A percentile compares a stretch with the other conserved stretches of the same genome.
These are phyloP conservation scores for Cuculus canorus DNA, from an alignment of 2,797 vertebrate genomes.

Conservation along the genomic window DNA sequence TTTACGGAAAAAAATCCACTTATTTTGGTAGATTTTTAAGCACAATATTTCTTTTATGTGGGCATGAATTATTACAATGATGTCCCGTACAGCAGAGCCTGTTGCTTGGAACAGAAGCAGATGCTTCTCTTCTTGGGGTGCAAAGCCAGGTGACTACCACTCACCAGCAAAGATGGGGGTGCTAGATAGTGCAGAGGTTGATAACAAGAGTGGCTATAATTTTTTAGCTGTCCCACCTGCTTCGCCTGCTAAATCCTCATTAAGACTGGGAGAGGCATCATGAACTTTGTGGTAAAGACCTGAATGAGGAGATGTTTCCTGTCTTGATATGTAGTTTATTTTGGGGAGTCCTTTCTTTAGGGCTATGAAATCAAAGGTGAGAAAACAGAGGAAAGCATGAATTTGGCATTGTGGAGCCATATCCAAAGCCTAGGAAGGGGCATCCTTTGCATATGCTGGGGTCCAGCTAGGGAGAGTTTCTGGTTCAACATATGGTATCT, in stretches of 20 bases:
- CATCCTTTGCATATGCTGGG: background rate
- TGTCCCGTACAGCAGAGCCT: background rate
- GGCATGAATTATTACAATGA: background rate
- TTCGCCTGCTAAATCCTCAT: background rate
- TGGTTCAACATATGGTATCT: fast-evolving
- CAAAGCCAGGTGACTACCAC: background rate
- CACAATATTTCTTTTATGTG: background rate
- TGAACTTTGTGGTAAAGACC: background rate
- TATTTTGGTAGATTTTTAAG: background rate
- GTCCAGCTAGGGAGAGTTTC: background rate
- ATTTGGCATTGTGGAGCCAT: background rate
- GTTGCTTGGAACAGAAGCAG: background rate
- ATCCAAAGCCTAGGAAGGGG: background rate
- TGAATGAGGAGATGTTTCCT: background rate
- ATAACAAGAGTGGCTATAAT: background rate
- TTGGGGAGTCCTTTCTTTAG: background rate
- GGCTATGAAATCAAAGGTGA: background rate
- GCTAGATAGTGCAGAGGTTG: background rate
- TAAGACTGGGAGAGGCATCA: background rate
- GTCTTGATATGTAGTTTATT: background rate
- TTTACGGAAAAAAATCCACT: background rate
- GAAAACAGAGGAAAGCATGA: background rate
- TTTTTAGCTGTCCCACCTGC: background rate
- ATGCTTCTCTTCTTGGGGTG: background rate
- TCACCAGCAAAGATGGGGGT: background rate